Evolutionary conservation across 1,140 invertebrate genomes (phyloP).

Genomic region (Mizuhopecten yessoensis): DNA sequence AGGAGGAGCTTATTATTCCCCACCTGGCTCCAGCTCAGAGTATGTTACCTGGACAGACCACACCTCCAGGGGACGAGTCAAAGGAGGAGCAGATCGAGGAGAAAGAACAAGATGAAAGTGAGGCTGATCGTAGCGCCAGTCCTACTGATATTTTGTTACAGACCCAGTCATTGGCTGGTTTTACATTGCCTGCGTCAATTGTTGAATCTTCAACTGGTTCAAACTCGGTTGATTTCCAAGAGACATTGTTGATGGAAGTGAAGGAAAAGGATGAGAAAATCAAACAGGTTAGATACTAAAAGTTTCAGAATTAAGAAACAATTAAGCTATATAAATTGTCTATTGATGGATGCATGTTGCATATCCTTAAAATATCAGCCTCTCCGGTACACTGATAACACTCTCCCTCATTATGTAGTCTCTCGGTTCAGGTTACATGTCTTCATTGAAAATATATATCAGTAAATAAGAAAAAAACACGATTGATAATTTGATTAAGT

Average conservation of each 20-base stretch:
- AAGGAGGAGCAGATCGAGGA: conserved; percentile 46
- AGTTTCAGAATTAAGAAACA: too few species aligned
- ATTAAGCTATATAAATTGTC: too few species aligned
- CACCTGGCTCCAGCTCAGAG: background rate
- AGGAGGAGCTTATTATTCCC: background rate
- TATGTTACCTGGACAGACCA: conserved; percentile 31
- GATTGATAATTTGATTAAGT: too few species aligned
- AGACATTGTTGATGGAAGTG: conserved; percentile 24
- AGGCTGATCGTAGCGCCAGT: conserved; percentile 59
- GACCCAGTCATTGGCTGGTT: conserved; percentile 67
- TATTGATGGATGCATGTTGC: too few species aligned
- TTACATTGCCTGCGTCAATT: conserved; percentile 64
- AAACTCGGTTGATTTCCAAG: background rate
- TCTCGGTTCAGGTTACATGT: too few species aligned
- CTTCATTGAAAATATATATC: too few species aligned
- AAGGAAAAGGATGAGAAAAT: conserved; percentile 67
- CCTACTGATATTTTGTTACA: conserved; percentile 65
- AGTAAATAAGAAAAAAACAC: too few species aligned
- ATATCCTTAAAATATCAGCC: too few species aligned
- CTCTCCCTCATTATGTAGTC: too few species aligned
- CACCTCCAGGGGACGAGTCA: background rate
- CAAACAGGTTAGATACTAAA: conserved; percentile 67
- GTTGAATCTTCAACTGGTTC: conserved; percentile 59
- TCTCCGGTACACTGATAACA: too few species aligned
- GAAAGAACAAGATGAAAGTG: conserved; percentile 36